Evolutionary conservation across 2,797 vertebrate genomes (phyloP).

Genomic region (Anguilla pacifica): DNA sequence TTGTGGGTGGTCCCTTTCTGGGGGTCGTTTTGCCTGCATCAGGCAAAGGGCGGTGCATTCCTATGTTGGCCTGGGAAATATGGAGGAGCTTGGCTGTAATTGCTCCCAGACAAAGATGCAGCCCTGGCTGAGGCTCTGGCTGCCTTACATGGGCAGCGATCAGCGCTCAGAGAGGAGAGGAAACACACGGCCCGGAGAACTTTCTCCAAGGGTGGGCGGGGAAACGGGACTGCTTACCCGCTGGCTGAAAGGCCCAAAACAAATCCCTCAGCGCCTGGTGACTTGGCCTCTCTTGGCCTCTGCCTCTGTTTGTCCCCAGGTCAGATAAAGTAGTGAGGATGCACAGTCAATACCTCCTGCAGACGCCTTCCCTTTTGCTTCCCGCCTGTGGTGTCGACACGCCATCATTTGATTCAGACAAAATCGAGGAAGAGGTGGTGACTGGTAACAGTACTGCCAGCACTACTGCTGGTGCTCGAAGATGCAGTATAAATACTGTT

Average conservation of each 20-base stretch:
- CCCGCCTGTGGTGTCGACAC: not conserved
- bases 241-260: not conserved
- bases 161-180: conserved; percentile 9
- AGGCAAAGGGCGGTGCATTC: conserved; percentile 21
- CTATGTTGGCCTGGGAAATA: conserved; percentile 23
- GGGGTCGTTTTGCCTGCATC: not conserved
- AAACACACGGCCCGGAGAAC: conserved; percentile 16
- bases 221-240: not conserved
- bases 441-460: not conserved
- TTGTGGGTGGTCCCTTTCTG: not conserved
- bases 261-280: not conserved
- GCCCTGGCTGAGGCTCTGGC: conserved; percentile 15
- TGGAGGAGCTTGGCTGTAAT: conserved; percentile 8
- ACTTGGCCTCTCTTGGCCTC: not conserved
- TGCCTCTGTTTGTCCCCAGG: not conserved
- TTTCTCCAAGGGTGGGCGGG: conserved; percentile 6
- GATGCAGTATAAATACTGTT: not conserved
- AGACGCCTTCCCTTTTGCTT: not conserved
- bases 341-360: not conserved
- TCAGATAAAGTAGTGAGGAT: not conserved
- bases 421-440: not conserved
- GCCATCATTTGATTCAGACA: not conserved
- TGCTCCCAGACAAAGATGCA: conserved; percentile 16
- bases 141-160: conserved; percentile 42
- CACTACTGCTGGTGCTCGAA: not conserved